Conservation (phyloP, 1,140 invertebrate genomes). For the Akabosia matsudoensis region DNA sequence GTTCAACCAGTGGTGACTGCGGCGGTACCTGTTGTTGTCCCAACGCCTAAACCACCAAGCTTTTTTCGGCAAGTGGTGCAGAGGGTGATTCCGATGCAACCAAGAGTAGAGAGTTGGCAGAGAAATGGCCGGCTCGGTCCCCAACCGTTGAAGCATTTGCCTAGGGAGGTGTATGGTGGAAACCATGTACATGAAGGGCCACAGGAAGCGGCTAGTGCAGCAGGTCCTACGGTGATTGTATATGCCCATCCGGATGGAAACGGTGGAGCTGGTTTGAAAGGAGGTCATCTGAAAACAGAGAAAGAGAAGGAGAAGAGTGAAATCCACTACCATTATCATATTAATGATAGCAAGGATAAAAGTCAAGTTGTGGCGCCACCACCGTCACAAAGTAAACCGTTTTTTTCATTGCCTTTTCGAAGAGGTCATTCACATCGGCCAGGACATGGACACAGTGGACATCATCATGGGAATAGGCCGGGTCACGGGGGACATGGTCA, state of each 20-base stretch:
- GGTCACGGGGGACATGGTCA: background rate
- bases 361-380: background rate
- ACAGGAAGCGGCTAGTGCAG: background rate
- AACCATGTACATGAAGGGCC: too few relatives aligned
- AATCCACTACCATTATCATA: conserved; percentile 37
- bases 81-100: too few relatives aligned
- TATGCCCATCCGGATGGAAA: conserved; percentile 27
- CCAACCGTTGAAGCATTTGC: too few relatives aligned
- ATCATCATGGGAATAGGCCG: background rate
- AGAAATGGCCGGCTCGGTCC: too few relatives aligned
- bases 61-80: too few relatives aligned
- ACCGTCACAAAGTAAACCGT: background rate
- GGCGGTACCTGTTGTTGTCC: background rate
- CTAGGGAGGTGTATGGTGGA: too few relatives aligned
- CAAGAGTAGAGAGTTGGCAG: too few relatives aligned
- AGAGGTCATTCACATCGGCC: background rate
- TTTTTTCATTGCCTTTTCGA: background rate
- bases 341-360: background rate
- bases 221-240: conserved; percentile 31
- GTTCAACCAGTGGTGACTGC: background rate
- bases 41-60: too few relatives aligned
- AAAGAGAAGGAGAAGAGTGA: conserved; percentile 17
- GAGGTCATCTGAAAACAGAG: background rate
- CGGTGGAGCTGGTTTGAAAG: background rate
- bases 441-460: background rate